Conservation (phyloP, 1,140 invertebrate species). For the Lepeophtheirus salmonis region DNA sequence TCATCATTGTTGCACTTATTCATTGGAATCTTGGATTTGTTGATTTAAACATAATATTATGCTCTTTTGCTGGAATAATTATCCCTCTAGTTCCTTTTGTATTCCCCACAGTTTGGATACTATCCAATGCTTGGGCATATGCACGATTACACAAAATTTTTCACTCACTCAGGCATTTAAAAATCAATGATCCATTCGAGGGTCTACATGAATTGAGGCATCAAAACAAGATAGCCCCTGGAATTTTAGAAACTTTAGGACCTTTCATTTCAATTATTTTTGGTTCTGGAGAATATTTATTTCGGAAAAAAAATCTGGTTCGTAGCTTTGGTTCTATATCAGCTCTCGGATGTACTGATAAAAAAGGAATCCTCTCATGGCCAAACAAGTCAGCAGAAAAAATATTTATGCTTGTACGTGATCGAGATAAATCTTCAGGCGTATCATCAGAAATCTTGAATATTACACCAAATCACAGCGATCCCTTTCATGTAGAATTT, state of each 20-base stretch:
- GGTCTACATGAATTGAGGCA: neutral
- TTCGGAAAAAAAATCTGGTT: conserved; percentile 20
- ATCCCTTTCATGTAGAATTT: conserved; percentile 74
- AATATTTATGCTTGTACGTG: conserved; percentile 59
- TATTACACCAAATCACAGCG: conserved; percentile 70
- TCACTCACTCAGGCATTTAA: neutral
- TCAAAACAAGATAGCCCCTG: neutral
- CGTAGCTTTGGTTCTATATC: conserved; percentile 22
- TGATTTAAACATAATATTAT: neutral
- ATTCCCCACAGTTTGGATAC: conserved; percentile 64
- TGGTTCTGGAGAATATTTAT: conserved; percentile 18
- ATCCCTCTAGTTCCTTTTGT: conserved; percentile 26
- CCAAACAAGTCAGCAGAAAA: conserved; percentile 93
- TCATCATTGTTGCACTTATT: neutral
- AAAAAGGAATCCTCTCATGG: conserved; percentile 91
- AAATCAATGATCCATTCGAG: conserved; percentile 11
- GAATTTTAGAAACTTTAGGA: neutral
- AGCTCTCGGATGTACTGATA: conserved; percentile 76
- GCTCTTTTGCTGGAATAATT: neutral
- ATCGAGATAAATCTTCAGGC: conserved; percentile 29
- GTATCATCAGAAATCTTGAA: conserved; percentile 54
- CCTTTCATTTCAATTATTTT: neutral
- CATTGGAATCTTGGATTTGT: neutral
- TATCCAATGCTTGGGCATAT: conserved; percentile 63
- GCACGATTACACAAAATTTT: conserved; percentile 36